A percentile compares a stretch with the other conserved stretches of the same genome.
These are phyloP conservation scores for Pseudococcus viburni DNA, from an alignment of 2,888 invertebrate species.

Conservation along the genomic window DNA sequence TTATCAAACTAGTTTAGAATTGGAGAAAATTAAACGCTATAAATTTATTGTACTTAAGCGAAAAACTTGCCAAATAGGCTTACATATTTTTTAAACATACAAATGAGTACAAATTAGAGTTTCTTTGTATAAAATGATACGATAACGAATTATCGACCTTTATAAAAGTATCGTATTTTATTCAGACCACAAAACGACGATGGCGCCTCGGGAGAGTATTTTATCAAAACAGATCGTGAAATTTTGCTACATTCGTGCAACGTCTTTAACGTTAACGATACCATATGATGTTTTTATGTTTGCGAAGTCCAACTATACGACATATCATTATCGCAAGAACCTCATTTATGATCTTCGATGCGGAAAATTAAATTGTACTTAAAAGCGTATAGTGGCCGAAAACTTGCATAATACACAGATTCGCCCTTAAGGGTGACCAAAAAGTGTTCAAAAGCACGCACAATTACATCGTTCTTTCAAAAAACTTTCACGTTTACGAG, in stretches of 20 bases:
- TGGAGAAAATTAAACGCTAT: no score
- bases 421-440: neutral
- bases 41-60: no score
- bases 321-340: conserved; percentile 4
- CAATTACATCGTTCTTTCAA: conserved; percentile 2
- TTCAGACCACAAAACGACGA: neutral
- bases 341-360: neutral
- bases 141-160: neutral
- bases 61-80: no score
- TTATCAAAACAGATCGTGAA: neutral
- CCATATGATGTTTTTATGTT: neutral
- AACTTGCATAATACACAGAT: neutral
- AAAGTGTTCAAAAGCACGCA: neutral
- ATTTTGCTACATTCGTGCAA: neutral
- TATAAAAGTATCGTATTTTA: neutral
- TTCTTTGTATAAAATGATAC: neutral
- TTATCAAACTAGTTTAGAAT: no score
- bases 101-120: neutral
- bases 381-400: neutral
- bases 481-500: neutral
- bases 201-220: neutral
- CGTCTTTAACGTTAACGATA: neutral
- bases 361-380: neutral
- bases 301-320: neutral
- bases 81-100: no score